Base-by-base conservation (phyloP, 2,113 vertebrate species). In the Myotis davidii region DNA sequence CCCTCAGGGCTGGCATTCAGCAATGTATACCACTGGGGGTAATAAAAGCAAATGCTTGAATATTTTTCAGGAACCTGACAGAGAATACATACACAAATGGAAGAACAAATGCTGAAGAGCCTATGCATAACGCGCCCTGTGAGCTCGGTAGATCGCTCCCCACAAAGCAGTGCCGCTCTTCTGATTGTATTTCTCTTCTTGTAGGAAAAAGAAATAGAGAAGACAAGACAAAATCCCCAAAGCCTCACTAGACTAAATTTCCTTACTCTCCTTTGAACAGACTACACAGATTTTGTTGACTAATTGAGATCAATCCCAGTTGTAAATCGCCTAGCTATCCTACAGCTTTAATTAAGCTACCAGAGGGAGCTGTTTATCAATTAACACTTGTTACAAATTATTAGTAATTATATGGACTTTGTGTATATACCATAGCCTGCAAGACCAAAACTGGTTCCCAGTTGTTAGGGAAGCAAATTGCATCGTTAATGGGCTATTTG, bases 351-450 rank as follows among this genome's bases (percentile, higher is more conserved):
- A 99, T 99, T 99, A 99, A 99, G 98, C 98, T 98, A 98, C 98
- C 98, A 97, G 97, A 98, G 99, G 98, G 99, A 99, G 98, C 96
- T 99, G 98, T 98, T 98, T 99, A 99, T 99, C 98, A 99, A 99
- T 99, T 99, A 99, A 99, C 99, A 99, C 98, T 98, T 98, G 98
- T 99, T 99, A 99, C 98, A 98, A 98, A 99, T 99, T 99, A 99
- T 98, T 99, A 98, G 98, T 99, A 99, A 99, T 99, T 98, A 98
- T 99, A 98, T 98, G 98, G 98, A 98, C 98, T 98, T 98, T 96
- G 97, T 21, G 0, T 98, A 96, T 98, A 97, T 95, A 96, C 97
- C 76, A 96, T 97, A 98, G 97, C 85, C 97, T 97, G 96, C 95
- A 97, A 98, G 88, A 98, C 97, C 93, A 97, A 88, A 98, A 96